Evolutionary conservation across 1,140 invertebrate species (phyloP), one percentile per base, ranked within the genome.

Genomic region (Venturia canescens): DNA sequence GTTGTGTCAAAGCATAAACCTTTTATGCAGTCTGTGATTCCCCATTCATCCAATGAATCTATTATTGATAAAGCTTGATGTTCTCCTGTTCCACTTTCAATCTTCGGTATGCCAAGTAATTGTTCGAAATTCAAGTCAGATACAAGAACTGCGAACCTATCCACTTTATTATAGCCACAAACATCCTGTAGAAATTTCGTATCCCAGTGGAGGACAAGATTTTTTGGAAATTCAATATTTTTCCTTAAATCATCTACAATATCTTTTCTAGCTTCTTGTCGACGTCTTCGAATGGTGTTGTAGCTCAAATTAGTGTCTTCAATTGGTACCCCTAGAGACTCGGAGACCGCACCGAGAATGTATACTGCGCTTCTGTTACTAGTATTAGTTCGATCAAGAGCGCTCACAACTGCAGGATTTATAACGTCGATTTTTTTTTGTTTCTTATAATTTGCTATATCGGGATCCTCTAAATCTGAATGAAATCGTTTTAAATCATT

Each of bases 1-100:
- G 84, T 83, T 21, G 83, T 84, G 29, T 84, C 84, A 80, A 82
- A 86, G n/a, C 80, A 85, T 21, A 86, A 70, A 26, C 69, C 83
- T 72, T 76, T 77, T 27, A 84, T 63, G 13, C 23, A 26, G 15
- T 81, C 34, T 15, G 15, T 13, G 16, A 85, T 7, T 13, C 83
- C 27, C 83, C 79, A 84, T 0, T 86, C 76, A 57, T 66, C 18
- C 9, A 86, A n/a, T 23, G 29, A 70, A 31, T 85, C 38, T 9
- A 38, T 66, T 5, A 86, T 71, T 26, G 79, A 83, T 29, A 74
- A 31, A 23, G 84, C 83, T 81, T 84, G 82, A 44, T 82, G 74
- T 26, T 13, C 23, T 63, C 81, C 79, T 16, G 82, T 79, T 9
- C 69, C 81, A 16, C 13, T 29, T 13, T 71, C 53, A 13, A 84